phyloP scores from a whole-genome alignment of 2,797 vertebrate species.

The Amblyraja radiata region DNA sequence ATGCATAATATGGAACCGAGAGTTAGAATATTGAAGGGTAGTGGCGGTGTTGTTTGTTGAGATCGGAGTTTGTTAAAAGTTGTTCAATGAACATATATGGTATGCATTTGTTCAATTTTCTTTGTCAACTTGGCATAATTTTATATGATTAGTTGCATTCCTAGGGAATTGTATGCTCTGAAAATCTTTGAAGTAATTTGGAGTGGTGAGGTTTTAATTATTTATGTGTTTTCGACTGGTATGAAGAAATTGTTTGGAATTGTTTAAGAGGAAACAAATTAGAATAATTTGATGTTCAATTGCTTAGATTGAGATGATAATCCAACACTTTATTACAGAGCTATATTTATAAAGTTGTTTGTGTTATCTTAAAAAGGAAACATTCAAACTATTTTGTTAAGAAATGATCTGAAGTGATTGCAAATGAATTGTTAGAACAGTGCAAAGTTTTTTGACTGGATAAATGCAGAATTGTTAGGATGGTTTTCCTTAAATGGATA shows the following conservation, averaged over 20 bases:
- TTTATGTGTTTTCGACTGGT: neutral
- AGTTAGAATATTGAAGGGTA: neutral
- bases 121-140: neutral
- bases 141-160: neutral
- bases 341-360: neutral
- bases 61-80: neutral
- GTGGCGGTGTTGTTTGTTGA: neutral
- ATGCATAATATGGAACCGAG: neutral
- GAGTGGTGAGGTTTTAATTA: neutral
- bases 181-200: slow-evolving; percentile 20
- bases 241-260: neutral
- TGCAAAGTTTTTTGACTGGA: neutral
- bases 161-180: neutral
- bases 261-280: neutral
- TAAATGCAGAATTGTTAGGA: neutral
- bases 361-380: neutral
- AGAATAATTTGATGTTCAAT: neutral
- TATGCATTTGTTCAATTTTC: slow-evolving; percentile 11
- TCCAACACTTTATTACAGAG: neutral
- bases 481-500: neutral
- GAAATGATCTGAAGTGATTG: neutral
- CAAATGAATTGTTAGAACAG: neutral
- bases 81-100: neutral
- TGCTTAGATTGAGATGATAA: neutral
- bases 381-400: slow-evolving; percentile 5